These are phyloP conservation scores for Campoplex nolae DNA, from an alignment of 2,888 invertebrate species.

Conservation along the genomic window DNA sequence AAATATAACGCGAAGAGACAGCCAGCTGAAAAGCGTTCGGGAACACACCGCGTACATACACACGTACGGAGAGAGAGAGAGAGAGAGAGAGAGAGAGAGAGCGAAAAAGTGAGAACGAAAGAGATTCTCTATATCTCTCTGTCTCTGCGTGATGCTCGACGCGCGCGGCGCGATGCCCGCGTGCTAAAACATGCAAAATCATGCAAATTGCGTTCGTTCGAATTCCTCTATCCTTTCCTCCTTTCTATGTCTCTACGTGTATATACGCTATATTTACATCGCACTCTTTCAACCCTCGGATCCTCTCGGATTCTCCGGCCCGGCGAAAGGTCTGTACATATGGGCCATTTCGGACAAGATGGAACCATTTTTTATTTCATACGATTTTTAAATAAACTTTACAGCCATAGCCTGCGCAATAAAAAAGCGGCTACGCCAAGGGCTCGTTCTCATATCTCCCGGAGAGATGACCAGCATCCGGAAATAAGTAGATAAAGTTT, in stretches of 20 bases:
- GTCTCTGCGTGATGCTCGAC: constrained; percentile 30
- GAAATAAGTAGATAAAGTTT: neutral
- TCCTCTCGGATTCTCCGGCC: constrained; percentile 2
- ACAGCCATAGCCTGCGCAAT: neutral
- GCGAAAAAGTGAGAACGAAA: neutral
- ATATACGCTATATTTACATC: constrained; percentile 5
- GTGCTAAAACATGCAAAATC: constrained; percentile 84
- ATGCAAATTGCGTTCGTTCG: constrained; percentile 84
- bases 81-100: neutral
- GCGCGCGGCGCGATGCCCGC: constrained; percentile 61
- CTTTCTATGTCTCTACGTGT: neutral
- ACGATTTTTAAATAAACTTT: neutral
- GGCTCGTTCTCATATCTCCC: neutral
- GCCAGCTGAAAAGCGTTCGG: constrained; percentile 68
- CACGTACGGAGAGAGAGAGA: neutral
- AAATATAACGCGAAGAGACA: constrained; percentile 70
- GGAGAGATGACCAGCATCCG: no score
- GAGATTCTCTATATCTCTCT: neutral
- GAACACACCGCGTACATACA: constrained; percentile 38
- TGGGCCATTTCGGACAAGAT: neutral
- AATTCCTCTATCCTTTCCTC: constrained; percentile 74
- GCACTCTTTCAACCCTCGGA: constrained; percentile 43
- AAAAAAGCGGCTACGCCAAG: neutral
- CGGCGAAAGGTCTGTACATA: neutral
- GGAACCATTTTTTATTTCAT: neutral